Conservation (phyloP, 2,797 vertebrate genomes). For the Cuculus canorus region DNA sequence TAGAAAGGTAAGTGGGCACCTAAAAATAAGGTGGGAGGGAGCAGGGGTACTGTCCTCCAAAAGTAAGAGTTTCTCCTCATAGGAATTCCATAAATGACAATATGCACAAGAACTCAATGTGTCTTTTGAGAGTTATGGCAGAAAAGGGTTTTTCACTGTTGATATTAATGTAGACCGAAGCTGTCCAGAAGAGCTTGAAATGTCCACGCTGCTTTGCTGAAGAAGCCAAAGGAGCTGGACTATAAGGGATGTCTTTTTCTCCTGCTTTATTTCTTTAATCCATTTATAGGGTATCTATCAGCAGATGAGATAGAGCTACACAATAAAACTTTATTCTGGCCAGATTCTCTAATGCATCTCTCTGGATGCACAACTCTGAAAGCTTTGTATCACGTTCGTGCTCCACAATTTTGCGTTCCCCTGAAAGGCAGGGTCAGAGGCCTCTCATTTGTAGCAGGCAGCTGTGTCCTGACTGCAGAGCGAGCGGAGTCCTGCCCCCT, state of each 20-base stretch:
- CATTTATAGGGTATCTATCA: not conserved
- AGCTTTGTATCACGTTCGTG: not conserved
- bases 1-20: not conserved
- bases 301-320: not conserved
- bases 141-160: not conserved
- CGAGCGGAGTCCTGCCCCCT: not conserved
- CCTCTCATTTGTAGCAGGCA: not conserved
- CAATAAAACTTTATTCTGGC: not conserved
- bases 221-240: not conserved
- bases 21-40: not conserved
- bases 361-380: not conserved
- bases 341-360: not conserved
- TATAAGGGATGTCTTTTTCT: not conserved
- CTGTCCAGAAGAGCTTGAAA: not conserved
- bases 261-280: not conserved
- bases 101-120: not conserved
- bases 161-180: not conserved
- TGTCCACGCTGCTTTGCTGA: not conserved
- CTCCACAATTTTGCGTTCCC: not conserved
- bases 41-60: not conserved
- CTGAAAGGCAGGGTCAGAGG: not conserved
- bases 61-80: not conserved
- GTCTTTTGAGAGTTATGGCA: not conserved
- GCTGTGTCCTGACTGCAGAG: not conserved
- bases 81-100: constrained; percentile 9